Conservation (phyloP, 2,888 invertebrate species). For the Drosophila gaucha region DNA sequence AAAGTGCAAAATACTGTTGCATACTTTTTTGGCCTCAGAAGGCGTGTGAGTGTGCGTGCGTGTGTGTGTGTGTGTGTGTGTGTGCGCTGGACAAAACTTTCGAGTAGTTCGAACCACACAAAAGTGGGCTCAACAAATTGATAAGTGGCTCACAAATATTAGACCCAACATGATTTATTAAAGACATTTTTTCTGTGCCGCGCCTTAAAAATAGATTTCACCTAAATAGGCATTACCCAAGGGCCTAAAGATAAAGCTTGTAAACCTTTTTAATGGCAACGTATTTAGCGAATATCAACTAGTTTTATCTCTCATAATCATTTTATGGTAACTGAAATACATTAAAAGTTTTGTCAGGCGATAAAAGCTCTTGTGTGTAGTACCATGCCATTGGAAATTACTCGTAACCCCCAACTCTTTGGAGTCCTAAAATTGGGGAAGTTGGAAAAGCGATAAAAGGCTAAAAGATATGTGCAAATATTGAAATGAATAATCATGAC, state of each 20-base stretch:
- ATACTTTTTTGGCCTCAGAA: conserved; percentile 51
- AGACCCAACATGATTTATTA: conserved; percentile 14
- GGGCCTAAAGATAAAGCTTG: neutral
- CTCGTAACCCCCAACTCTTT: too few relatives aligned
- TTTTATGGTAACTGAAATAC: neutral
- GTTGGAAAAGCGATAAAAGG: too few relatives aligned
- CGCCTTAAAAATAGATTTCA: too few relatives aligned
- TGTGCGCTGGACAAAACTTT: conserved; percentile 18
- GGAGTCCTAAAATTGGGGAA: neutral
- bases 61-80: neutral
- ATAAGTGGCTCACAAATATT: conserved; percentile 32
- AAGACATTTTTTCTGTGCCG: too few relatives aligned
- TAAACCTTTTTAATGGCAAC: neutral
- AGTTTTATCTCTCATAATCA: neutral
- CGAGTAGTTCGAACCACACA: conserved; percentile 23
- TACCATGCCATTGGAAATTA: neutral
- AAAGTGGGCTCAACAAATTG: conserved; percentile 42
- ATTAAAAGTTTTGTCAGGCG: conserved; percentile 3
- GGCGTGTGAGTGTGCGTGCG: neutral
- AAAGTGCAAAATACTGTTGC: conserved; percentile 73
- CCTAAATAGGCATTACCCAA: too few relatives aligned
- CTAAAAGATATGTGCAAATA: too few relatives aligned
- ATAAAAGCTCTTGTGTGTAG: neutral
- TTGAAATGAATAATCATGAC: too few relatives aligned
- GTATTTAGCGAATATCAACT: conserved; percentile 2